Base-by-base conservation (phyloP, 2,888 invertebrate genomes). In the Philopedon plagiatum region DNA sequence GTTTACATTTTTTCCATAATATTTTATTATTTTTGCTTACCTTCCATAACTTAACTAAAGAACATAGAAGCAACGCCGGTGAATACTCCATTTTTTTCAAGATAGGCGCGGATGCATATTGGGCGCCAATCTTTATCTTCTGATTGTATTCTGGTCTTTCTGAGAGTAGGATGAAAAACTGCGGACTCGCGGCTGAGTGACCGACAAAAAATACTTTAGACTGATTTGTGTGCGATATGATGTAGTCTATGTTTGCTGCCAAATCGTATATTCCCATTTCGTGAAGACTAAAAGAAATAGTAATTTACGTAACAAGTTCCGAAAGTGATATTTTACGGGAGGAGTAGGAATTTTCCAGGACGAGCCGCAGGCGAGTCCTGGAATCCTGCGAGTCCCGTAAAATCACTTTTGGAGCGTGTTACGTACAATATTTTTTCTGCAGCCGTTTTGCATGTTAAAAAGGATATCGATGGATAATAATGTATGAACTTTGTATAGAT, bases 251-350 rank as follows among this genome's bases (percentile, higher is more conserved):
- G 5, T 5, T 37, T 15, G 65, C 65, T 32, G 56, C 23, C 5
- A 65, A 26, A 15, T 65, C 65, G 32, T 65, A 65, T 13, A 39
- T 19, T 26, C 56, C 65, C 8, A 57, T 41, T n/a, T 65, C 56
- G 23, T 65, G 65, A 2, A 23, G 29, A 56, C 65, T 65, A 32
- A 54, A 65, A 65, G 4, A 44, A n/a, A n/a, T n/a, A n/a, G n/a
- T n/a, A n/a, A n/a, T n/a, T n/a, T n/a, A n/a, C n/a, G n/a, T n/a
- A n/a, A n/a, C n/a, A n/a, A n/a, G n/a, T n/a, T n/a, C n/a, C n/a
- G n/a, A n/a, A n/a, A n/a, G n/a, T n/a, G n/a, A n/a, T n/a, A n/a
- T n/a, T n/a, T n/a, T n/a, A n/a, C n/a, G n/a, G n/a, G n/a, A n/a
- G n/a, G n/a, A n/a, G n/a, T n/a, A n/a, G n/a, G n/a, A n/a, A n/a